Conservation (phyloP, 2,113 vertebrate genomes). For the Leucosticte australis region DNA sequence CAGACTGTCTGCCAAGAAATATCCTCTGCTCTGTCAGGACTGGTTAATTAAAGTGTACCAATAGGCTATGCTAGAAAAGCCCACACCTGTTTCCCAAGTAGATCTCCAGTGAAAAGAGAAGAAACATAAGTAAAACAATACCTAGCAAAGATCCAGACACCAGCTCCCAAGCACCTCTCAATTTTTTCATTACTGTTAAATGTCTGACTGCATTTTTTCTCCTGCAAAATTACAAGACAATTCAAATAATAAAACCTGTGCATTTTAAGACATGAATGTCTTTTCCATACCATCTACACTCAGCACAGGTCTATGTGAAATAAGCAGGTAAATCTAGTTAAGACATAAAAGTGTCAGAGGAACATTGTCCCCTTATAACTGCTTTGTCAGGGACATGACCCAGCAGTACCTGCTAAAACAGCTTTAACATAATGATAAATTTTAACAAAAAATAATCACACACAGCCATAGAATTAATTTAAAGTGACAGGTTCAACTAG, state of each 20-base stretch:
- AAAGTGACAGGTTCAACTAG: not conserved
- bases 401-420: not conserved
- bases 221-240: not conserved
- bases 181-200: not conserved
- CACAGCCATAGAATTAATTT: not conserved
- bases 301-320: not conserved
- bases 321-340: not conserved
- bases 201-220: accelerated
- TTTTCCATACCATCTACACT: not conserved
- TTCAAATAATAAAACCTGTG: not conserved
- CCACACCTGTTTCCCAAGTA: not conserved
- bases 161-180: not conserved
- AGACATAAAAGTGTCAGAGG: not conserved
- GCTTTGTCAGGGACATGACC: not conserved
- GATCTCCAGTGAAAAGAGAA: not conserved
- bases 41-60: not conserved
- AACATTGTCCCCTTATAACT: not conserved
- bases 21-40: not conserved
- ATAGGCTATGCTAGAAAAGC: not conserved
- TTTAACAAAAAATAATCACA: not conserved
- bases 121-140: not conserved
- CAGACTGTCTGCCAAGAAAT: not conserved
- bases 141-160: not conserved
- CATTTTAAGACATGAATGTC: not conserved
- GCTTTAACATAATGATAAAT: not conserved